These are phyloP conservation scores for Lagorchestes hirsutus DNA, from an alignment of 2,797 vertebrate species.

Conservation along the genomic window DNA sequence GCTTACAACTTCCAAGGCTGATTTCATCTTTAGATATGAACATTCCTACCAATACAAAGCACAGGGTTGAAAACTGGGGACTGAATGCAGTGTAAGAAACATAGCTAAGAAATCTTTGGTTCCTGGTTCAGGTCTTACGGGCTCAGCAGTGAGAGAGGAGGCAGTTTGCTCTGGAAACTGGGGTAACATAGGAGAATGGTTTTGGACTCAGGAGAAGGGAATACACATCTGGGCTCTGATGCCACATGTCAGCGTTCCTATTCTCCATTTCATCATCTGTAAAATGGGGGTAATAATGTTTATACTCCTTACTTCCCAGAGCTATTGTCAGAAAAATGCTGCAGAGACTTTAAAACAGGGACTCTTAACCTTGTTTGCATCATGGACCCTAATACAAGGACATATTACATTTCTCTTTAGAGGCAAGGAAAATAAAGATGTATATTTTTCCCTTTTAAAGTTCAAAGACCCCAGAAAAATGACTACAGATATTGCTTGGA, in stretches of 20 bases:
- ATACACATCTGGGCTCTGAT: neutral
- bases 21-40: conserved; percentile 65
- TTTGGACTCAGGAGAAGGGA: neutral
- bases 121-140: neutral
- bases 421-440: neutral
- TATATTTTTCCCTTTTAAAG: neutral
- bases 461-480: neutral
- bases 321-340: neutral
- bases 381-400: neutral
- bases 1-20: conserved; percentile 26
- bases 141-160: neutral
- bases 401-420: neutral
- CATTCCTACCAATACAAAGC: conserved; percentile 62
- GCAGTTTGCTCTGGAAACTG: neutral
- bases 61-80: neutral
- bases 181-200: rapidly evolving
- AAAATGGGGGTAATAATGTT: neutral
- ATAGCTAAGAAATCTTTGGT: neutral
- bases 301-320: neutral
- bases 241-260: neutral
- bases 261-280: neutral
- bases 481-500: neutral
- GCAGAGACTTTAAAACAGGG: neutral
- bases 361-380: neutral
- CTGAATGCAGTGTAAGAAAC: too few species aligned